Evolutionary conservation across 2,888 invertebrate species (phyloP).

Genomic region (Melipona beecheii): DNA sequence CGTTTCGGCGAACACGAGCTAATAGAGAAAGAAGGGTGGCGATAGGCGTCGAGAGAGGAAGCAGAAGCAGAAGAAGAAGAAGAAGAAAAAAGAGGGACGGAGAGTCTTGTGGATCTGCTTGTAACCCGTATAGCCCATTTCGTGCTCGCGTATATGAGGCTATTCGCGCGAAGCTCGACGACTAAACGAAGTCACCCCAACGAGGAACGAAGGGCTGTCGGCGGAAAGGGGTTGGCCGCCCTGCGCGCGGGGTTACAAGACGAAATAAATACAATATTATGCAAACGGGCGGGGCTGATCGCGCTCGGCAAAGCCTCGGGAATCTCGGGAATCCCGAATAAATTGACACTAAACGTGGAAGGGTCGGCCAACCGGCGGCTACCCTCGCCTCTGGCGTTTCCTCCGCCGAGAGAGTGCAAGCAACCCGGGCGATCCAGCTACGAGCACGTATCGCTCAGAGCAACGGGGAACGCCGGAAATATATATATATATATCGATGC

Average conservation of each 20-base stretch:
- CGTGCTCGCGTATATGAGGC: slow-evolving; percentile 71
- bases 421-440: slow-evolving; percentile 44
- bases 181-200: slow-evolving; percentile 66
- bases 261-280: slow-evolving; percentile 84
- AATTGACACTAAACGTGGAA: slow-evolving; percentile 84
- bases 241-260: slow-evolving; percentile 79
- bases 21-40: slow-evolving; percentile 17
- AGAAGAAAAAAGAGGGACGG: not conserved
- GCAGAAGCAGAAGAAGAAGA: not conserved
- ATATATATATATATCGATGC: slow-evolving; percentile 76
- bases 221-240: slow-evolving; percentile 51
- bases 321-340: slow-evolving; percentile 84
- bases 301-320: slow-evolving; percentile 82
- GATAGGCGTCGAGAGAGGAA: slow-evolving; percentile 17
- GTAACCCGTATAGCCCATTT: slow-evolving; percentile 79
- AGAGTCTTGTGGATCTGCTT: slow-evolving; percentile 71
- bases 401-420: slow-evolving; percentile 43
- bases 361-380: slow-evolving; percentile 57
- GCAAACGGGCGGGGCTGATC: slow-evolving; percentile 83
- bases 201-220: slow-evolving; percentile 37
- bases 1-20: slow-evolving; percentile 66
- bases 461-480: slow-evolving; percentile 61
- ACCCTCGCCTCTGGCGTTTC: slow-evolving; percentile 39
- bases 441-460: slow-evolving; percentile 48
- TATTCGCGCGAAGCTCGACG: slow-evolving; percentile 69